These are phyloP conservation scores for Eristalinus sepulchralis DNA, from an alignment of 2,888 invertebrate genomes.

Conservation along the genomic window DNA sequence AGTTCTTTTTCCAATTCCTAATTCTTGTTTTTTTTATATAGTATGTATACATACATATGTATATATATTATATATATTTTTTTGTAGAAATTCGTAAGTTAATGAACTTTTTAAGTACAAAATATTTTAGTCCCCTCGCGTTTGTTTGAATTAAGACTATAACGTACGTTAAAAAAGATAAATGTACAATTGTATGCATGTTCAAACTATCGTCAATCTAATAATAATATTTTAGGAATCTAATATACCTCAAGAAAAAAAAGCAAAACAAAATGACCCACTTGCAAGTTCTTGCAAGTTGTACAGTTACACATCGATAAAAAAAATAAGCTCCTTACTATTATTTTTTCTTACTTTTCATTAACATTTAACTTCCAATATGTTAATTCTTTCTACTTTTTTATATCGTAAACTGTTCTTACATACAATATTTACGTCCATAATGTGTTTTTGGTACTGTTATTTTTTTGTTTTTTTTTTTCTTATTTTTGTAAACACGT, in stretches of 20 bases:
- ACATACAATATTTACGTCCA: conserved; percentile 34
- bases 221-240: conserved; percentile 45
- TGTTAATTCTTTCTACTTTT: conserved; percentile 43
- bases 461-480: conserved; percentile 21
- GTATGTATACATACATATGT: conserved; percentile 3
- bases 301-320: conserved; percentile 23
- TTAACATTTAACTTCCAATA: conserved; percentile 31
- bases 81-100: conserved; percentile 44
- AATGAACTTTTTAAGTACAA: conserved; percentile 53
- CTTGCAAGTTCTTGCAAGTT: conserved; percentile 33
- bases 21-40: neutral
- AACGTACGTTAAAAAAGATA: neutral
- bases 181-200: neutral
- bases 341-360: conserved; percentile 15
- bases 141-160: neutral
- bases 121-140: conserved; percentile 18
- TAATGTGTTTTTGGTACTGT: conserved; percentile 59
- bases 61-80: neutral
- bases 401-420: conserved; percentile 31
- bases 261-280: conserved; percentile 49
- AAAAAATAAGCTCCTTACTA: neutral
- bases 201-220: neutral
- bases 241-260: conserved; percentile 38
- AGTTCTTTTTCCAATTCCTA: neutral
- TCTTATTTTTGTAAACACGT: conserved; percentile 26